Evolutionary conservation across 2,113 vertebrate genomes (phyloP), one percentile per base, ranked within the genome.

Genomic region (Anoplopoma fimbria): DNA sequence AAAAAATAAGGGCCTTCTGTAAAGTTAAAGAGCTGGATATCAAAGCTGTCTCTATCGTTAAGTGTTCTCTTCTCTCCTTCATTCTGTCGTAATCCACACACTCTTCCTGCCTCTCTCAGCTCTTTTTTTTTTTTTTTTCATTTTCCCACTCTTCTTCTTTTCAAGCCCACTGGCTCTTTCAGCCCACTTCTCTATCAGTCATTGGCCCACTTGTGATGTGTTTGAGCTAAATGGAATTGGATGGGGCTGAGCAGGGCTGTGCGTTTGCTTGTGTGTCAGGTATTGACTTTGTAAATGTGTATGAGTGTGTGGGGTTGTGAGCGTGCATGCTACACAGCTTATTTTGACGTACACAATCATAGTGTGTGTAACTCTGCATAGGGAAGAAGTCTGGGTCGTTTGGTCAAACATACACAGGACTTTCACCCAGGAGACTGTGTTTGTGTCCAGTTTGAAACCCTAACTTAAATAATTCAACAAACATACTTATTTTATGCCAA

Each of bases 191-290:
- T 82, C 62, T 72, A 69, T 71, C 72, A 31, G 86, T 87, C 86
- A 75, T 6, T 80, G 81, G 79, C 79, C 81, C 80, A 81, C 62
- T 71, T 77, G 57, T 84, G 75, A 83, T 81, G 75, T 81, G 84
- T 88, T 80, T 77, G 74, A 71, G 45, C 69, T 60, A 87, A 87
- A 89, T 91, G 68, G 82, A 84, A 74, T 78, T 81, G 82, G 77
- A 69, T 70, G 73, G 60, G 49, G 25, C 47, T 49, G 45, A 75
- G 69, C 36, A 75, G 34, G 51, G 45, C 55, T 85, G 36, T 82
- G 58, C 23, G 2, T 49, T 9, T 81, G 40, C 69, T 21, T 67
- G 14, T 79, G 38, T 71, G 74, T 58, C 77, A 75, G 69, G 77
- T 78, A 61, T 38, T 53, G 63, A 63, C 34, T 55, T 31, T 76